Evolutionary conservation across 2,888 invertebrate species (phyloP).

Genomic region (Dynastes hyllus): DNA sequence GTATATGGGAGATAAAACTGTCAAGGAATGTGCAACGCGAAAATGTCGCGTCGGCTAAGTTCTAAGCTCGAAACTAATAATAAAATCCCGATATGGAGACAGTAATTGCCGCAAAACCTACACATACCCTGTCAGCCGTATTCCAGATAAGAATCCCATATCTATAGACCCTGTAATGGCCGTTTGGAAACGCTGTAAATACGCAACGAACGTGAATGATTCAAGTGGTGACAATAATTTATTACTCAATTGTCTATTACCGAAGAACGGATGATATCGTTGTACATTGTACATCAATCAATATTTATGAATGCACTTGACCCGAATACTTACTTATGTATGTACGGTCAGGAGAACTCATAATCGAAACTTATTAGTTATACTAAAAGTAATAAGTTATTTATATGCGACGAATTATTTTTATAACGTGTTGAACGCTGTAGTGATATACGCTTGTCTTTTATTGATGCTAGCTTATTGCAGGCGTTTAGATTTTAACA

Average conservation of each 20-base stretch:
- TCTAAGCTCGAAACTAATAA: slow-evolving; percentile 16
- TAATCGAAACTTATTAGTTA: not conserved
- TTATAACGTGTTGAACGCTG: slow-evolving; percentile 3
- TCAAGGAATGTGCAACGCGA: too few species aligned
- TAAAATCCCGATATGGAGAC: slow-evolving; percentile 3
- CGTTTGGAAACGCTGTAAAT: not conserved
- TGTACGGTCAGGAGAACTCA: not conserved
- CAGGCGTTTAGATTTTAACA: too few species aligned
- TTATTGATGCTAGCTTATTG: too few species aligned
- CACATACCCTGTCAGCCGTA: not conserved
- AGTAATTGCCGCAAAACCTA: slow-evolving; percentile 7
- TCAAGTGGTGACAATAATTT: slow-evolving; percentile 23
- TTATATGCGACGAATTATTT: not conserved
- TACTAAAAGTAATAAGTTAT: not conserved
- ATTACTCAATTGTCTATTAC: not conserved
- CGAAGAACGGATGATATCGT: not conserved
- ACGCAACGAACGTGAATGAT: not conserved
- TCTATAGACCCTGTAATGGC: not conserved
- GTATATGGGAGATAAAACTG: too few species aligned
- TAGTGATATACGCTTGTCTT: too few species aligned
- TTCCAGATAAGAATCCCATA: slow-evolving; percentile 6
- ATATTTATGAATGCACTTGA: slow-evolving; percentile 21
- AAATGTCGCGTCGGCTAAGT: not conserved
- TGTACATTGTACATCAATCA: slow-evolving; percentile 14
- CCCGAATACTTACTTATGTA: not conserved